phyloP scores from a whole-genome alignment of 2,888 invertebrate species.

The Spodoptera picta region DNA sequence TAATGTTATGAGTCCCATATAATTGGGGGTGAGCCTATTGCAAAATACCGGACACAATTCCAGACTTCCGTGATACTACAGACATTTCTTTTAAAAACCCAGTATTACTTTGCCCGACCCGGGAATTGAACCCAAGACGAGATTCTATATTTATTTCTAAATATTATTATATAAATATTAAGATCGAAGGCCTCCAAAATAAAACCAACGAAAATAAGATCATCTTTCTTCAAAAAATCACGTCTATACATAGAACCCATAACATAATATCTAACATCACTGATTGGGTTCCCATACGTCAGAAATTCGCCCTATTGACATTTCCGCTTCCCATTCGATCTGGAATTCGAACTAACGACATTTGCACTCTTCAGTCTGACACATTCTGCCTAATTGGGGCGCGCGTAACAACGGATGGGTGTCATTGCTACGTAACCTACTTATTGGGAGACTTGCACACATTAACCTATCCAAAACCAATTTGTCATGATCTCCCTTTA shows the following conservation, averaged over 20 bases:
- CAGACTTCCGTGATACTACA: too few species aligned
- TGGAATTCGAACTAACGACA: constrained; percentile 35
- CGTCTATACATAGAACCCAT: not conserved
- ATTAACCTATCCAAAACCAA: too few species aligned
- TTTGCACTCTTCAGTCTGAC: constrained; percentile 40
- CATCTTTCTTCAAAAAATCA: not conserved
- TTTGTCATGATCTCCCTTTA: too few species aligned
- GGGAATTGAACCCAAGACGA: too few species aligned
- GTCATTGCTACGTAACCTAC: constrained; percentile 30
- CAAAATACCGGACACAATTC: too few species aligned
- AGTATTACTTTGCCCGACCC: too few species aligned
- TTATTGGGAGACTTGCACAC: constrained; percentile 10
- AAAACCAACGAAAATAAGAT: not conserved
- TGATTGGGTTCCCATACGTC: constrained; percentile 1
- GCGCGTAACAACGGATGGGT: constrained; percentile 31
- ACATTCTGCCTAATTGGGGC: constrained; percentile 35
- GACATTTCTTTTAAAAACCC: too few species aligned
- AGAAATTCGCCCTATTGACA: constrained; percentile 33
- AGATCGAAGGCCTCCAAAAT: too few species aligned
- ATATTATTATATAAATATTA: too few species aligned
- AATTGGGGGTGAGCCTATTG: too few species aligned
- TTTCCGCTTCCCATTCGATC: constrained; percentile 36
- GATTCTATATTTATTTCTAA: too few species aligned
- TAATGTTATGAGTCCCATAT: too few species aligned
- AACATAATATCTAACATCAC: not conserved